Base-by-base conservation (phyloP, 1,140 invertebrate species). In the Hirudo medicinalis region DNA sequence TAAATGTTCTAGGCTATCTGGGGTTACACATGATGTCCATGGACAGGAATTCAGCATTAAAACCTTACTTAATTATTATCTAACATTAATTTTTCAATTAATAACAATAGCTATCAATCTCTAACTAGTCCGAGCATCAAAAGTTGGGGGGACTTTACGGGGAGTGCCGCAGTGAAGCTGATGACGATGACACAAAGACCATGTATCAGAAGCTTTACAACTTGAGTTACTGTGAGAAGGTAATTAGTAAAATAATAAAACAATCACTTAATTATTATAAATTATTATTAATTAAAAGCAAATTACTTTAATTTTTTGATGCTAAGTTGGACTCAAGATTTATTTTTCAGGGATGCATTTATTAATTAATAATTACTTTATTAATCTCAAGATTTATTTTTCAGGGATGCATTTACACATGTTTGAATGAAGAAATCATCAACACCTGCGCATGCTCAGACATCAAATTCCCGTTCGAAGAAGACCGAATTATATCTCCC, bases 181-280 rank as follows among this genome's bases (percentile, higher is more conserved):
- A 55, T 20, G n/a, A 17, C 13, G 69, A 29, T 55, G 54, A 29
- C 36, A 22, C 5, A 13, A 73, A 27, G 22, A 73, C 43, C 0
- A 49, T 73, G 27, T 73, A 70, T 54, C 36, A 73, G 22, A 67
- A 71, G 55, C 25, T 71, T 20, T 73, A 70, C 54, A 49, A 49
- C 25, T 53, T 73, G 22, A 1, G 19, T n/a, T 73, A 73, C 54
- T 69, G 68, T 49, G 54, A n/a, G 17, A 54, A 29, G 19, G 72
- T 73, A 66, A 13, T 32, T 54, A 20, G 49, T 13, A 17, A 49
- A 49, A 1, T 49, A 49, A 49, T 8, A 49, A 49, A 17, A 15
- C 15, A 49, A 49, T 49, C 13, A 17, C 3, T 9, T 49, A 17
- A 11, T 49, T 32, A 15, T n/a, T n/a, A 63, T 63, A 15, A 25